These are phyloP conservation scores for Lepidurus couesii DNA, from an alignment of 1,140 invertebrate species.

Conservation along the genomic window DNA sequence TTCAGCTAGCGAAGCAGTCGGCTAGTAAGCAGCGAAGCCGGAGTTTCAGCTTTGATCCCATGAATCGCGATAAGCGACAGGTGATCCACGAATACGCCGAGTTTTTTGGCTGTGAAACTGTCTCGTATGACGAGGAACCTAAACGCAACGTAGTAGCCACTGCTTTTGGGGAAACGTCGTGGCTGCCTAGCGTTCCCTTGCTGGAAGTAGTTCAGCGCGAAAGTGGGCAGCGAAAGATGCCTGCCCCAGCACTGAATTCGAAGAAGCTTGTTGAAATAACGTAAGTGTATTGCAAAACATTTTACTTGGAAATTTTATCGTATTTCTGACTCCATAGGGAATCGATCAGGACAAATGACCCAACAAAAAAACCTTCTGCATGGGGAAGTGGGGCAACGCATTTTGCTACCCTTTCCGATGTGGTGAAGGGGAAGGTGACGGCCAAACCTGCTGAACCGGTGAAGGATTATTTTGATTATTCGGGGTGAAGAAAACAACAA, in stretches of 20 bases:
- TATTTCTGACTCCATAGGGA: not conserved
- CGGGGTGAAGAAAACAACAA: not conserved
- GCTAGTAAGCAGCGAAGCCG: constrained; percentile 76
- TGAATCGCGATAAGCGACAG: constrained; percentile 84
- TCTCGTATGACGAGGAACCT: constrained; percentile 86
- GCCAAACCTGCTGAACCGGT: constrained; percentile 25
- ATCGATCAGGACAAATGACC: not conserved
- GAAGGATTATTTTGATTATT: constrained; percentile 35
- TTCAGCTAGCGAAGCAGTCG: constrained; percentile 73
- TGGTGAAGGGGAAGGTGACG: constrained; percentile 33
- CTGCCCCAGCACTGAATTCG: constrained; percentile 41
- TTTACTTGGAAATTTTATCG: not conserved
- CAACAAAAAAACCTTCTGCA: constrained; percentile 23
- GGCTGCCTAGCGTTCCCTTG: constrained; percentile 76
- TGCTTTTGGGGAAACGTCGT: constrained; percentile 74
- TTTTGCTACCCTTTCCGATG: constrained; percentile 33
- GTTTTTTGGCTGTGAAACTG: constrained; percentile 87
- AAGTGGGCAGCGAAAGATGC: constrained; percentile 68
- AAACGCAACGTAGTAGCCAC: constrained; percentile 91
- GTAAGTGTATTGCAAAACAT: not conserved
- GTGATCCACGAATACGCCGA: constrained; percentile 90
- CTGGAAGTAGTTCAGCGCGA: constrained; percentile 70
- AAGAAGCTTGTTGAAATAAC: not conserved
- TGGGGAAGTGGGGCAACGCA: constrained; percentile 25
- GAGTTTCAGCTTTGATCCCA: constrained; percentile 81